Conservation (phyloP, 2,888 invertebrate species). For the Lithophane semibrunnea region DNA sequence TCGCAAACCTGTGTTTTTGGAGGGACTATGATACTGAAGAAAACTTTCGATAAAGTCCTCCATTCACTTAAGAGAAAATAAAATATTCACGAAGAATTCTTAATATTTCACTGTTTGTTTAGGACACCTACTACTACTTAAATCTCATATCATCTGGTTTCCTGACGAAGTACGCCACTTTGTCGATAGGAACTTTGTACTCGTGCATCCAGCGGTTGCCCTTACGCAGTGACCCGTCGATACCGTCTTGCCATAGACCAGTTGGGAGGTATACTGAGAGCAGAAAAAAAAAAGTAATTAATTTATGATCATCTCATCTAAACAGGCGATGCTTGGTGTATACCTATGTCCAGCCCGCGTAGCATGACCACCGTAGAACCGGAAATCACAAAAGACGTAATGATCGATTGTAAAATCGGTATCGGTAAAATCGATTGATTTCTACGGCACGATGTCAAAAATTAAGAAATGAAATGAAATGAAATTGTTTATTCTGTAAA, state of each 20-base stretch:
- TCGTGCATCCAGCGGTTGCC: slow-evolving; percentile 98
- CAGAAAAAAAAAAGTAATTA: slow-evolving; percentile 12
- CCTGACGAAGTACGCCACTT: slow-evolving; percentile 95
- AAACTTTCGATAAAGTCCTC: background rate
- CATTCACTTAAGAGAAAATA: background rate
- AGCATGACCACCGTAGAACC: background rate
- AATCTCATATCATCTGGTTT: slow-evolving; percentile 96
- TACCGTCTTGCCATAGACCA: slow-evolving; percentile 98
- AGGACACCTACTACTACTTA: slow-evolving; percentile 69
- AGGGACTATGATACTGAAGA: slow-evolving; percentile 32
- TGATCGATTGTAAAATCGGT: background rate
- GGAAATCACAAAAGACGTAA: background rate
- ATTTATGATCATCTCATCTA: no score
- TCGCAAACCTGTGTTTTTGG: slow-evolving; percentile 46
- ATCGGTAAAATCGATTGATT: no score
- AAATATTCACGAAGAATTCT: background rate
- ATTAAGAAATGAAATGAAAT: no score
- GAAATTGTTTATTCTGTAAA: no score
- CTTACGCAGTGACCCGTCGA: slow-evolving; percentile 95
- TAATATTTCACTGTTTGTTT: slow-evolving; percentile 1
- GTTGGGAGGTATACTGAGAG: slow-evolving; percentile 95
- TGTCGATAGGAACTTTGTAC: slow-evolving; percentile 94
- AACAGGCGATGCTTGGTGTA: background rate
- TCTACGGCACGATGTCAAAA: background rate
- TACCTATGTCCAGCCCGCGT: background rate